Base-by-base conservation (phyloP, 2,888 invertebrate genomes). In the Stramonita haemastoma region DNA sequence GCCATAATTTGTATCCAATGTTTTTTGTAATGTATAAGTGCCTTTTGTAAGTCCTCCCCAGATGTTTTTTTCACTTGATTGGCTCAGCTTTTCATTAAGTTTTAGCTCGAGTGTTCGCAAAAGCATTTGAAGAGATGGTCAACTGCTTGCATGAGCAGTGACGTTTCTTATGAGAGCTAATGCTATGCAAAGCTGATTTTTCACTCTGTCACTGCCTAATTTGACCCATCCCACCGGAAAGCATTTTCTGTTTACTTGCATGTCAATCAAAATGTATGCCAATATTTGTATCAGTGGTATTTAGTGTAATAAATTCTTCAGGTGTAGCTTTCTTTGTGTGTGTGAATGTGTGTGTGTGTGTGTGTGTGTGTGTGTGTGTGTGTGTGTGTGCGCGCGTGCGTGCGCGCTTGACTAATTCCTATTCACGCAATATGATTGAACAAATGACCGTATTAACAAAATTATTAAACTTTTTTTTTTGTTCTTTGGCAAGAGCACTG, bases 161-260 rank as follows among this genome's bases (percentile, higher is more conserved):
- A 57, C 57, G 87, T 79, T 83, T 36, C 36, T 26, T 83, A 22
- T 34, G 32, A 57, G 79, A 87, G 87, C 79, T 36, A 79, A 79
- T 26, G 87, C 87, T 87, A 87, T 87, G 79, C 87, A 87, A 87
- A 77, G 46, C 77, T 87, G 87, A 87, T 81, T 81, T 81, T 86
- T 79, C 60, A 56, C 57, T 57, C 1, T 46, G 17, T 79, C 79
- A 29, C 81, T 87, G 57, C 32, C 13, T 57, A 32, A 26, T 11
- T 56, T 26, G 77, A 57, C 81, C 81, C 81, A 83, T 83, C 81
- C 81, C 81, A 46, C 81, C 46, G 46, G 46, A 46, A 46, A 57
- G 26, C 57, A 73, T 34, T 46, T 87, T 87, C 29, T 26, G 34
- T 87, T 87, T 73, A 73, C 73, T 57, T 87, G 77, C 87, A 87